A percentile compares a stretch with the other conserved stretches of the same genome.
Conservation (phyloP, 1,140 invertebrate species). For the Drosophila orena region DNA sequence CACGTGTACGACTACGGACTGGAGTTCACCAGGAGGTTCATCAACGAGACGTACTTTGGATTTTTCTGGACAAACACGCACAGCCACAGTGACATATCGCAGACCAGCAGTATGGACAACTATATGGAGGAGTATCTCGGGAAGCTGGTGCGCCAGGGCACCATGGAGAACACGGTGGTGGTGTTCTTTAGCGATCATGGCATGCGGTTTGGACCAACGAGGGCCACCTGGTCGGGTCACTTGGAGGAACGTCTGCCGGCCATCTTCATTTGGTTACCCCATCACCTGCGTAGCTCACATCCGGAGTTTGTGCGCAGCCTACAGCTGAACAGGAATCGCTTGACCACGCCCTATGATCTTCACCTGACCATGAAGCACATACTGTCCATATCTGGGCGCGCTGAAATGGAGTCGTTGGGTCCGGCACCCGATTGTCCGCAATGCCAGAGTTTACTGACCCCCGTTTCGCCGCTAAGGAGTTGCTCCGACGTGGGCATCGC, state of each 20-base stretch:
- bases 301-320: slow-evolving; percentile 89
- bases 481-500: slow-evolving; percentile 90
- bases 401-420: slow-evolving; percentile 74
- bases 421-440: slow-evolving; percentile 86
- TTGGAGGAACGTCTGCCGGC: slow-evolving; percentile 96
- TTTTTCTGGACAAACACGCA: slow-evolving; percentile 93
- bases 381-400: slow-evolving; percentile 83
- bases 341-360: slow-evolving; percentile 94
- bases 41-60: slow-evolving; percentile 88
- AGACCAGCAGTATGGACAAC: slow-evolving; percentile 89
- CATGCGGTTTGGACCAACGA: slow-evolving; percentile 92
- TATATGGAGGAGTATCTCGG: slow-evolving; percentile 87
- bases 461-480: slow-evolving; percentile 88
- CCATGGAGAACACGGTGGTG: slow-evolving; percentile 89
- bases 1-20: slow-evolving; percentile 87
- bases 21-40: slow-evolving; percentile 87
- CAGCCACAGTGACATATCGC: slow-evolving; percentile 91
- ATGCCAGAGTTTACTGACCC: slow-evolving; percentile 89
- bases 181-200: slow-evolving; percentile 97
- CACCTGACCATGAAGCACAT: slow-evolving; percentile 88
- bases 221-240: slow-evolving; percentile 89
- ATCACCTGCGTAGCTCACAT: slow-evolving; percentile 88
- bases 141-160: slow-evolving; percentile 86
- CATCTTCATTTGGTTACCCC: slow-evolving; percentile 91
- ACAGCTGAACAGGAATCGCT: slow-evolving; percentile 88